Evolutionary conservation across 2,113 vertebrate species (phyloP), one percentile per base, ranked within the genome.

Genomic region (Lucifuga dentata): DNA sequence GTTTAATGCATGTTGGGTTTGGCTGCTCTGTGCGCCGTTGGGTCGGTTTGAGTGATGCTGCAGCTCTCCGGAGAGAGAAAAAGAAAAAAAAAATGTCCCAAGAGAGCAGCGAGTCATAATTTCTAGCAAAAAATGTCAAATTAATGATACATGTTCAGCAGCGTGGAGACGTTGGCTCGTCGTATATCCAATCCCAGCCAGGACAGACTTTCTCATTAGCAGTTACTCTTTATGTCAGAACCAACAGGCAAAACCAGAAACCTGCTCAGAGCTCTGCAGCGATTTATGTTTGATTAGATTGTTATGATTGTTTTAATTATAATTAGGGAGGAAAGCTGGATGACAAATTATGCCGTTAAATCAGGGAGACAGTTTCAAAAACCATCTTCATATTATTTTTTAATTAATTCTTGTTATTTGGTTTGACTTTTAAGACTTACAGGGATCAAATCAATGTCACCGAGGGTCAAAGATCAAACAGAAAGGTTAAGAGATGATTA

Each of bases 171-270:
- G 44, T 17, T 61, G 81, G 65, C 55, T 15, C 51, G 46, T 17
- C 21, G 49, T 39, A 2, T 46, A 32, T 49, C n/a, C 55, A 20
- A 20, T n/a, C 33, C 45, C 23, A 46, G 52, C 39, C 13, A 70
- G 29, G 40, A 68, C 50, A 35, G 63, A 53, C 45, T 53, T 55
- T 70, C 59, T 70, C 67, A 78, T 76, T 62, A 78, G 77, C 77
- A 80, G 77, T 86, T 62, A 61, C 29, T 82, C 78, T 76, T 83
- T 8, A 38, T 78, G 62, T 81, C 68, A 57, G 64, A 40, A 15
- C 26, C 11, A 66, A 53, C 35, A 46, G 50, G 1, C 10, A 11
- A 8, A 35, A 35, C 33, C n/a, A n/a, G n/a, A 11, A 29, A 29
- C 26, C 7, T 29, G 3, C 26, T 7, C 26, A 29, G 26, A 4